Evolutionary conservation across 2,888 invertebrate species (phyloP), one percentile per base, ranked within the genome.

Genomic region (Orchestes rusci): DNA sequence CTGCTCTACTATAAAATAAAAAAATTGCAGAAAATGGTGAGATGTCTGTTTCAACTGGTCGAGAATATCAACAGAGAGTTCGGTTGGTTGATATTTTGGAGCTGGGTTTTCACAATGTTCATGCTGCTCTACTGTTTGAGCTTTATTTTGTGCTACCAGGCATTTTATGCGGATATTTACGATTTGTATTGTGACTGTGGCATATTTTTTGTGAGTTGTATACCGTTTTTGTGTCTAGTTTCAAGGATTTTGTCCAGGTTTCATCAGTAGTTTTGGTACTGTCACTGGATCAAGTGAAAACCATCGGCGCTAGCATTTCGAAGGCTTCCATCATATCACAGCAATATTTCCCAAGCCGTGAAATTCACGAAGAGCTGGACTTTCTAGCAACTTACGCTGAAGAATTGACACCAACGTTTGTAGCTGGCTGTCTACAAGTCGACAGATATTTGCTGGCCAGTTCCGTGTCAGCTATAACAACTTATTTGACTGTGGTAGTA

Each of bases 401-500:
- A 30, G 43, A 50, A 34, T 39, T 52, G 7, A 28, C 28, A 4
- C 52, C 52, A 3, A 44, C 13, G 15, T 46, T 50, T 17, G 37
- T 18, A 4, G 52, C 52, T 1, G 50, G 48, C 3, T 50, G 43
- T 33, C 46, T 45, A 34, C 43, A 48, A 46, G 39, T 50, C 2
- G 43, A 50, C 30, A 50, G 48, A 40, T 13, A 39, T 13, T 30
- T 52, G 3, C 36, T 52, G 19, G 40, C 48, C 1, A 16, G 45
- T 8, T 33, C 43, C 15, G 32, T 52, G 18, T 37, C 50, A 15
- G 38, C 50, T 16, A 35, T 50, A 5, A 42, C 45, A 8, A 48
- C 52, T 1, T 46, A 52, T 28, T 42, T 52, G 13, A 44, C 50
- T 7, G 48, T 52, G 12, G 39, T 48, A 8, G 46, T 50, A 20